Conservation (phyloP, 2,113 vertebrate species). For the Chrysemys picta region DNA sequence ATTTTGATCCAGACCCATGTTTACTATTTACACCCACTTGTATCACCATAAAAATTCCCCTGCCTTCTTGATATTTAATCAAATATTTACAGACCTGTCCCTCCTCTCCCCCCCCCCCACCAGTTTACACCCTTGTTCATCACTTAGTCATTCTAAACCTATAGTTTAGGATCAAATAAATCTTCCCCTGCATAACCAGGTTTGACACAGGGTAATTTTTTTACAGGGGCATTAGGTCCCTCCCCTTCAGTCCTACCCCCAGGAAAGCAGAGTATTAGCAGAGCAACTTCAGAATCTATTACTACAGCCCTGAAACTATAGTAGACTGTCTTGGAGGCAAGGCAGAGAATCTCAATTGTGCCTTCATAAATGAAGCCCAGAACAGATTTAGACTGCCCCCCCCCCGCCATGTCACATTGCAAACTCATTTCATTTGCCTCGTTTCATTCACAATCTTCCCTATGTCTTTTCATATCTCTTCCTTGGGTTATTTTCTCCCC, state of each 20-base stretch:
- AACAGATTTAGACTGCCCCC: not conserved
- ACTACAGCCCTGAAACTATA: not conserved
- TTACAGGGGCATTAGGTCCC: not conserved
- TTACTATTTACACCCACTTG: not conserved
- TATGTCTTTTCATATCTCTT: slow-evolving; percentile 21
- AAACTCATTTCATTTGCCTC: not conserved
- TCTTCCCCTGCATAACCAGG: not conserved
- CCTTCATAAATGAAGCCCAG: not conserved
- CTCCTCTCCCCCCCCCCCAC: no score
- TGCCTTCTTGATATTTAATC: not conserved
- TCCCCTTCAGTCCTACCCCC: not conserved
- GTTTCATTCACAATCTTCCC: not conserved
- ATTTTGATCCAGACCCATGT: not conserved
- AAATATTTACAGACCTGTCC: not conserved
- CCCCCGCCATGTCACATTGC: not conserved
- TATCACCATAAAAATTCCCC: not conserved
- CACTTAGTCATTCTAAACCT: not conserved
- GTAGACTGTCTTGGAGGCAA: not conserved
- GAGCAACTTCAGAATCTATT: not conserved
- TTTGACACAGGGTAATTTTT: not conserved
- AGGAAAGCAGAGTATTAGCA: not conserved
- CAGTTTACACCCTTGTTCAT: not conserved
- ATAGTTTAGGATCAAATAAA: not conserved
- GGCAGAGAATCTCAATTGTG: fast-evolving
- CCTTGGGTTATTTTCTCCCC: slow-evolving; percentile 12